Evolutionary conservation across 2,113 vertebrate genomes (phyloP).

Genomic region (mouse (Mus musculus)): DNA sequence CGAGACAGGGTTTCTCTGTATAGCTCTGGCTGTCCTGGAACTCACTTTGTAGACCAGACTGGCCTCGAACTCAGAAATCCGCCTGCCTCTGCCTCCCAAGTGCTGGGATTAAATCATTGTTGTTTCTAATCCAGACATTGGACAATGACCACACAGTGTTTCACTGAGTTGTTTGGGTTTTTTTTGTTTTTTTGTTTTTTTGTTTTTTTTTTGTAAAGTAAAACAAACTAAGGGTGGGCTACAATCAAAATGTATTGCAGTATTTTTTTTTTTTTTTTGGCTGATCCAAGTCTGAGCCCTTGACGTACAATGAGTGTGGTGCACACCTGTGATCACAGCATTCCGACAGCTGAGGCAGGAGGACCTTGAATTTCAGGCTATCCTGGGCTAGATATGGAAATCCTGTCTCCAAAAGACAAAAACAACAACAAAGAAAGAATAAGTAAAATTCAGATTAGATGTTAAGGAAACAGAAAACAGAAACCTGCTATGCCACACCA

Average conservation of each 20-base stretch:
- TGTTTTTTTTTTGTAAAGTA: neutral
- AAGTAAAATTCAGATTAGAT: neutral
- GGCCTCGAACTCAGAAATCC: no score
- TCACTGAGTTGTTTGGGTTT: neutral
- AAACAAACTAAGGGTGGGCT: neutral
- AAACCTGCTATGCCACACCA: neutral
- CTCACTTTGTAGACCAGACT: no score
- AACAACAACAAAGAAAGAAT: neutral
- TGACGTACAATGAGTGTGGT: neutral
- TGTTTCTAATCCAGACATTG: neutral
- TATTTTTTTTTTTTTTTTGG: neutral
- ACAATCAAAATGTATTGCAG: neutral
- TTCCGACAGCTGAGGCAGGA: neutral
- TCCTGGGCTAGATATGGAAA: neutral
- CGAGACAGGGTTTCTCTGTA: no score
- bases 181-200: no score
- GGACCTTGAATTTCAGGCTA: neutral
- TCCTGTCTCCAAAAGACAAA: neutral
- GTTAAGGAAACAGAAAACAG: neutral
- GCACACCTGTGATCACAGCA: neutral
- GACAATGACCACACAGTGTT: neutral
- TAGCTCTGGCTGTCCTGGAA: no score
- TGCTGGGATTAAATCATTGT: no score
- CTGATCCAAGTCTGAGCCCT: neutral
- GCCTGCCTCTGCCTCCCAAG: no score